A percentile compares a stretch with the other conserved stretches of the same genome.
phyloP scores from a whole-genome alignment of 2,888 invertebrate genomes.

The Nymphalis polychloros region DNA sequence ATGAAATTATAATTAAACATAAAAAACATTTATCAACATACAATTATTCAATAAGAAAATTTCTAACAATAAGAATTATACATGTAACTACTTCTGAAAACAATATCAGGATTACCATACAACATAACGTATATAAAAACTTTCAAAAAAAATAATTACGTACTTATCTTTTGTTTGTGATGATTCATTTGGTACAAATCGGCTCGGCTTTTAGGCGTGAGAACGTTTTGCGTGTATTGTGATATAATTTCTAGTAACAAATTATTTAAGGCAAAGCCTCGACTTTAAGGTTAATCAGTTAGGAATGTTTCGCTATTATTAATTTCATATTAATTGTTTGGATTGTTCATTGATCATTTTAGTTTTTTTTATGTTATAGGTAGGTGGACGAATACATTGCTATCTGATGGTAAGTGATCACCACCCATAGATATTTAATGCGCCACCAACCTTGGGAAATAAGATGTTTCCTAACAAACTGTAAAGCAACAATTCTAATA shows the following conservation, averaged over 20 bases:
- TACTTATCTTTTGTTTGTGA: slow-evolving; percentile 22
- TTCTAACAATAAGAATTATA: not conserved
- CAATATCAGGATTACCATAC: slow-evolving; percentile 9
- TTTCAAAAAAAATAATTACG: slow-evolving; percentile 25
- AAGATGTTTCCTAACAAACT: too few relatives aligned
- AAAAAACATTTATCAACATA: not conserved
- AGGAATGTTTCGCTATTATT: slow-evolving; percentile 9
- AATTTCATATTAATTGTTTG: too few relatives aligned
- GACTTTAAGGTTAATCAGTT: slow-evolving; percentile 18
- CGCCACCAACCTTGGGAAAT: too few relatives aligned
- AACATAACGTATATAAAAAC: slow-evolving; percentile 17
- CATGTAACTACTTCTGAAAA: not conserved
- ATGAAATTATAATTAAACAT: too few relatives aligned
- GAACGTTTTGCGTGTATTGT: slow-evolving; percentile 22
- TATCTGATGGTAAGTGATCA: too few relatives aligned
- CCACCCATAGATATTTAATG: too few relatives aligned
- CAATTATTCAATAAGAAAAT: not conserved
- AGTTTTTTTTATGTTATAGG: too few relatives aligned
- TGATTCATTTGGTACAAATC: slow-evolving; percentile 36
- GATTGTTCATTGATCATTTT: not conserved
- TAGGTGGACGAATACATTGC: too few relatives aligned
- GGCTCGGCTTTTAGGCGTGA: slow-evolving; percentile 30
- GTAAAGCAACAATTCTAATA: too few relatives aligned
- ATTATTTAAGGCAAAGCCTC: not conserved
- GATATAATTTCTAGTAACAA: not conserved